Percentiles rank a stretch among this genome's conserved stretches.
Evolutionary conservation across 2,113 vertebrate species (phyloP).

Genomic region (Ictalurus punctatus): DNA sequence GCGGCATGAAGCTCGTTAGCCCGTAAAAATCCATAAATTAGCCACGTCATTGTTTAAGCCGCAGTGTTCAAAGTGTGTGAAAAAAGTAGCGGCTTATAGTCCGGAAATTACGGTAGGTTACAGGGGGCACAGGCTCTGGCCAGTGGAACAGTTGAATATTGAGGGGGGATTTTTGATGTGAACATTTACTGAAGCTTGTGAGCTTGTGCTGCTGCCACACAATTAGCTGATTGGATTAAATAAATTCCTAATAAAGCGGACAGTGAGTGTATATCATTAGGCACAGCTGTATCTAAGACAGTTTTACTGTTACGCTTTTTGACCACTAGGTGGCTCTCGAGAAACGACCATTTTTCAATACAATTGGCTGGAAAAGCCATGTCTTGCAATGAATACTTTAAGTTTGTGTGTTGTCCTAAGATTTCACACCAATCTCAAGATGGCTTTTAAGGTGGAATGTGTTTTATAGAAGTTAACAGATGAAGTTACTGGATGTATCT

Average conservation of each 20-base stretch:
- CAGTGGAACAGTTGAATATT: neutral
- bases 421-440: neutral
- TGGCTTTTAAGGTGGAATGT: neutral
- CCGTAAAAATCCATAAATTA: too few species aligned
- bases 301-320: neutral
- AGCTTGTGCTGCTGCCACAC: neutral
- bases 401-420: neutral
- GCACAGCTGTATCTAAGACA: neutral
- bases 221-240: neutral
- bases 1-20: too few species aligned
- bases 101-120: too few species aligned
- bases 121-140: neutral
- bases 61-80: too few species aligned
- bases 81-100: too few species aligned
- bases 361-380: neutral
- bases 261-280: neutral
- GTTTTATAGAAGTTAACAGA: neutral
- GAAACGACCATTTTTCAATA: neutral
- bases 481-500: neutral
- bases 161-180: neutral
- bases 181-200: neutral
- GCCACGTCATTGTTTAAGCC: too few species aligned
- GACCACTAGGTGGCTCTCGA: neutral
- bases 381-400: neutral
- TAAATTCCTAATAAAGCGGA: neutral